Conservation (phyloP, 2,888 invertebrate genomes). For the Beris chalybata region DNA sequence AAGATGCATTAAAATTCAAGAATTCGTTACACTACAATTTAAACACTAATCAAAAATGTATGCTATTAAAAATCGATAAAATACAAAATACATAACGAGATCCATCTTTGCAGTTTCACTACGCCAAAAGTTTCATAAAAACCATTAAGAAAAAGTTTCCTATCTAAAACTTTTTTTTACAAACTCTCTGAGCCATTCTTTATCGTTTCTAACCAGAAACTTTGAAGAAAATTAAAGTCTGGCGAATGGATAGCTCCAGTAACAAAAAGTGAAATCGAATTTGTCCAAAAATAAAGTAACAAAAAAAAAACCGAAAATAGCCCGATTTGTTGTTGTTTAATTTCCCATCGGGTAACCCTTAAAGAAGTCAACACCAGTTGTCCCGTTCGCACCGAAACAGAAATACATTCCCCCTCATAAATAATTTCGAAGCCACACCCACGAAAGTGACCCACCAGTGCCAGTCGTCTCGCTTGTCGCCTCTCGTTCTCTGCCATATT, state of each 20-base stretch:
- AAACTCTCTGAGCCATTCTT: constrained; percentile 3
- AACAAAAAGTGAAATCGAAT: constrained; percentile 39
- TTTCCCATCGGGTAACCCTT: constrained; percentile 19
- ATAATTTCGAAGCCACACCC: constrained; percentile 19
- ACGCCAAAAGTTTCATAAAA: neutral
- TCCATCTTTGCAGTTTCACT: too few relatives aligned
- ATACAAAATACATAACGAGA: too few relatives aligned
- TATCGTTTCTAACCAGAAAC: constrained; percentile 14
- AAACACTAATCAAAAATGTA: too few relatives aligned
- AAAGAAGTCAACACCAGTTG: neutral
- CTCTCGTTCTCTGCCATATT: constrained; percentile 16
- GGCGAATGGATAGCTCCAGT: constrained; percentile 27
- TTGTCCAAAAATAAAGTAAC: constrained; percentile 35
- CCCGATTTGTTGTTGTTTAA: neutral
- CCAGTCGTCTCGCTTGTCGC: neutral
- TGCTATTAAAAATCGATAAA: too few relatives aligned
- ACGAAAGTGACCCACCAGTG: neutral
- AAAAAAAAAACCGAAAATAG: constrained; percentile 18
- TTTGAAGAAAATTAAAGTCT: constrained; percentile 35
- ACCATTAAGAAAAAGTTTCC: neutral
- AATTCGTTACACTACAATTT: too few relatives aligned
- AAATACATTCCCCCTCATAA: constrained; percentile 3
- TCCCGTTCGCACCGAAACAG: neutral
- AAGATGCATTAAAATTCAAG: too few relatives aligned
- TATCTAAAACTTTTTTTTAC: constrained; percentile 9